These are phyloP conservation scores for Holacanthus passer DNA, from an alignment of 2,113 vertebrate species.

Conservation along the genomic window DNA sequence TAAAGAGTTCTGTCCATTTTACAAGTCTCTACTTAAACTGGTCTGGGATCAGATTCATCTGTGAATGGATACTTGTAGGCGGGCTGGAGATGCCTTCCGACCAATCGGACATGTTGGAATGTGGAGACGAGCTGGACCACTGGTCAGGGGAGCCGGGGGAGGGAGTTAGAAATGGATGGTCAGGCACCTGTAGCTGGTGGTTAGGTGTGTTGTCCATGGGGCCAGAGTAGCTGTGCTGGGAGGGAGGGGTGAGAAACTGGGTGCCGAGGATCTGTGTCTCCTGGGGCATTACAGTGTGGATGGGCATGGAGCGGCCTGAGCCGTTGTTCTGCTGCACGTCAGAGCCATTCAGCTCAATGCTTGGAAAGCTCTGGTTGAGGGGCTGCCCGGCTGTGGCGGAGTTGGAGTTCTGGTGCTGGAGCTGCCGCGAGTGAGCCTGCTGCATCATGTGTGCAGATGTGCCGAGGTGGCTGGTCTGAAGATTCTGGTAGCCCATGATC, in stretches of 20 bases:
- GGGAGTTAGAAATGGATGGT: slow-evolving; percentile 97
- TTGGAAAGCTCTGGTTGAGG: slow-evolving; percentile 86
- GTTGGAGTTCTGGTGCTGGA: slow-evolving; percentile 87
- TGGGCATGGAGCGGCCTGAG: slow-evolving; percentile 77
- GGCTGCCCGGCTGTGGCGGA: slow-evolving; percentile 72
- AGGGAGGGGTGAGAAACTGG: slow-evolving; percentile 97
- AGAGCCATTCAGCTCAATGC: slow-evolving; percentile 85
- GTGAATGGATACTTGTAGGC: slow-evolving; percentile 94
- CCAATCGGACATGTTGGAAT: slow-evolving; percentile 98
- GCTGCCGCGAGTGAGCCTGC: slow-evolving; percentile 80
- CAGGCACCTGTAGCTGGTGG: slow-evolving; percentile 95
- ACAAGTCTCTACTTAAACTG: slow-evolving; percentile 91
- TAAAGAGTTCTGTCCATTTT: slow-evolving; percentile 40
- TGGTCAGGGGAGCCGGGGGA: slow-evolving; percentile 98
- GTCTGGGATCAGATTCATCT: slow-evolving; percentile 93
- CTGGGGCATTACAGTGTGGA: slow-evolving; percentile 92
- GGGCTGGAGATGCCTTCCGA: slow-evolving; percentile 98
- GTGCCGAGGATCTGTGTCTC: slow-evolving; percentile 91
- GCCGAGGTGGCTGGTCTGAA: slow-evolving; percentile 86
- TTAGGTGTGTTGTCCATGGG: slow-evolving; percentile 95
- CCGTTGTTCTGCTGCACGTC: slow-evolving; percentile 89
- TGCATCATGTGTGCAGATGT: slow-evolving; percentile 88
- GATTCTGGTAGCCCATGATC: slow-evolving; percentile 94
- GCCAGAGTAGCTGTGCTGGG: slow-evolving; percentile 95
- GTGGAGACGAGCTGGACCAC: slow-evolving; percentile 98